Evolutionary conservation across 2,888 invertebrate genomes (phyloP).

Genomic region (Ormyrus nitidulus): DNA sequence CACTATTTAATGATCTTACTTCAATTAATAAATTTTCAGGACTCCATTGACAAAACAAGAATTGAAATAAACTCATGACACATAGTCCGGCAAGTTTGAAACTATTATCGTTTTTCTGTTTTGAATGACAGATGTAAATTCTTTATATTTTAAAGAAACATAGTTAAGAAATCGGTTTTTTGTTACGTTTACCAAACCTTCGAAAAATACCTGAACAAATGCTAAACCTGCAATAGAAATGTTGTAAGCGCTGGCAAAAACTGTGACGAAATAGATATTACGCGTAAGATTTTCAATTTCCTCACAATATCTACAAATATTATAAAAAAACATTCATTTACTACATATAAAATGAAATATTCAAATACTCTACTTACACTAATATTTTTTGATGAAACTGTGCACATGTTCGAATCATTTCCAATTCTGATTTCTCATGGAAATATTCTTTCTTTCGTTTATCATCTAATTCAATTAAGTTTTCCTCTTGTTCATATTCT

Average conservation of each 20-base stretch:
- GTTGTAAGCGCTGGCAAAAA: conserved; percentile 1
- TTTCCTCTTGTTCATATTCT: not conserved
- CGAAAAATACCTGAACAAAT: conserved; percentile 18
- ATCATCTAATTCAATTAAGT: not conserved
- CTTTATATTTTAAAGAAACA: no score
- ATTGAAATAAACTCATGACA: conserved; percentile 11
- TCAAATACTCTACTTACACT: not conserved
- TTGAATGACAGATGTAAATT: no score
- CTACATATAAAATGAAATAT: not conserved
- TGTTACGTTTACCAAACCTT: no score
- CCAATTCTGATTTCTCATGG: no score
- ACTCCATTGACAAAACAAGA: conserved; percentile 41
- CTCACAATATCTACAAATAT: conserved; percentile 3
- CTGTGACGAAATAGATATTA: not conserved
- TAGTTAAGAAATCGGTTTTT: no score
- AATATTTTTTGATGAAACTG: conserved; percentile 22
- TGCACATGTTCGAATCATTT: no score
- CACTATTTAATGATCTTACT: not conserved
- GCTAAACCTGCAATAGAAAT: not conserved
- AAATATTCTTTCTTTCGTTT: no score
- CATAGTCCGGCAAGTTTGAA: not conserved
- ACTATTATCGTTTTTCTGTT: conserved; percentile 8
- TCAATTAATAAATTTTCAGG: conserved; percentile 41
- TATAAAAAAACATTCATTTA: not conserved
- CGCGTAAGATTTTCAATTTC: not conserved